These are phyloP conservation scores for Toxotes chatareus DNA, from an alignment of 2,113 vertebrate species.

Conservation along the genomic window DNA sequence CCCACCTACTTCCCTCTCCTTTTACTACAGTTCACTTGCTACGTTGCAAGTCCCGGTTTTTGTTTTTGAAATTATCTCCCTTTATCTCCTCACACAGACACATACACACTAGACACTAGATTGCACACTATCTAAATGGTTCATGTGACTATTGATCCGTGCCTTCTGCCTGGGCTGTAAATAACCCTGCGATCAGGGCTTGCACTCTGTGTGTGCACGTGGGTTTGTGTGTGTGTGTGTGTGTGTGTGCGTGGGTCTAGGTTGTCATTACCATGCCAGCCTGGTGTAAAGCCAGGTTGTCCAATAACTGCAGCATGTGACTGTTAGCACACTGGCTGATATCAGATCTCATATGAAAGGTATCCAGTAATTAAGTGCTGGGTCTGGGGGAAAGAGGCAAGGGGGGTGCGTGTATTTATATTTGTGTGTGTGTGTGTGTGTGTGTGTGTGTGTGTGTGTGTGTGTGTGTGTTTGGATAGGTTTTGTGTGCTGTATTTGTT, in stretches of 20 bases:
- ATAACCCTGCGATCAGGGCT: slow-evolving; percentile 42
- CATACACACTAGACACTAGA: not conserved
- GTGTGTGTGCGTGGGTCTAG: not conserved
- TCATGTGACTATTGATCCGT: slow-evolving; percentile 50
- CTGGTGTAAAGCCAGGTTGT: slow-evolving; percentile 57
- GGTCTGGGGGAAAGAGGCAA: not conserved
- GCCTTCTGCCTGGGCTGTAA: slow-evolving; percentile 36
- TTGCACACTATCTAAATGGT: slow-evolving; percentile 14
- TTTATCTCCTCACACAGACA: slow-evolving; percentile 12
- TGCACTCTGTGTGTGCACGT: not conserved
- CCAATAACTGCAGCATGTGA: slow-evolving; percentile 60
- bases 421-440: not conserved
- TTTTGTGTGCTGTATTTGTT: slow-evolving; percentile 10
- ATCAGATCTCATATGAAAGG: slow-evolving; percentile 34
- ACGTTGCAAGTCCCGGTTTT: not conserved
- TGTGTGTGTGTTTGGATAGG: not conserved
- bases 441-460: slow-evolving; percentile 7
- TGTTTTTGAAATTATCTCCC: not conserved
- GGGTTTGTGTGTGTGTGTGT: not conserved
- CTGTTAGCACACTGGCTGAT: slow-evolving; percentile 31
- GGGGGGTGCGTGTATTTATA: slow-evolving; percentile 1
- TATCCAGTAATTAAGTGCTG: slow-evolving; percentile 10
- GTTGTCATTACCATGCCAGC: slow-evolving; percentile 45
- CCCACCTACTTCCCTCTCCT: not conserved
- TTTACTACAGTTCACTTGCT: not conserved